Percentiles rank a stretch among this genome's conserved stretches.
These are phyloP conservation scores for Brenthis hecate DNA, from an alignment of 2,888 invertebrate species.

Conservation along the genomic window DNA sequence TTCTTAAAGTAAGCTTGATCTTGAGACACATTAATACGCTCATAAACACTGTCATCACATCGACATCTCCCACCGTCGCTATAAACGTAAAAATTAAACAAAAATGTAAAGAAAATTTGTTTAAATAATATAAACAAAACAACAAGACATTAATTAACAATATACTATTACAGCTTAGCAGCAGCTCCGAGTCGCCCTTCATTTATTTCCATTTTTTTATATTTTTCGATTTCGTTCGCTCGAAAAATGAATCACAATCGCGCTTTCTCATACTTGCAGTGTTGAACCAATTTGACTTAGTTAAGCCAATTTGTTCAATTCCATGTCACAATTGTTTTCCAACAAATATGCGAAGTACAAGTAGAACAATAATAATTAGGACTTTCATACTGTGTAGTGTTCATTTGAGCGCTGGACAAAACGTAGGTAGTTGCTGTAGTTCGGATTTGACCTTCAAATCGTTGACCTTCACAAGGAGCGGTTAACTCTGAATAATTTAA, in stretches of 20 bases:
- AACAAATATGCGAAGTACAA: too few relatives aligned
- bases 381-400: too few relatives aligned
- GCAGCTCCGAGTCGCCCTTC: constrained; percentile 4
- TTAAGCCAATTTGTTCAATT: too few relatives aligned
- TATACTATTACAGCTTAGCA: not conserved
- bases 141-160: constrained; percentile 17
- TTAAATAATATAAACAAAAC: constrained; percentile 23
- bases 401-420: too few relatives aligned
- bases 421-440: not conserved
- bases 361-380: too few relatives aligned
- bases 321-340: too few relatives aligned
- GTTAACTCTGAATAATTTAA: too few relatives aligned
- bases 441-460: too few relatives aligned
- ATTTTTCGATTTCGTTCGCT: constrained; percentile 30
- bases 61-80: constrained; percentile 1
- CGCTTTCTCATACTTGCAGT: not conserved
- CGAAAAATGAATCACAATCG: constrained; percentile 18
- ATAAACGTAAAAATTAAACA: constrained; percentile 13
- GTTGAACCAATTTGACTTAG: too few relatives aligned
- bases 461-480: too few relatives aligned
- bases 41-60: not conserved
- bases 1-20: not conserved
- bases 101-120: constrained; percentile 11
- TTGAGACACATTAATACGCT: not conserved
- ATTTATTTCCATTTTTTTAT: not conserved